Evolutionary conservation across 2,113 vertebrate genomes (phyloP).

Genomic region (Ciconia maguari): DNA sequence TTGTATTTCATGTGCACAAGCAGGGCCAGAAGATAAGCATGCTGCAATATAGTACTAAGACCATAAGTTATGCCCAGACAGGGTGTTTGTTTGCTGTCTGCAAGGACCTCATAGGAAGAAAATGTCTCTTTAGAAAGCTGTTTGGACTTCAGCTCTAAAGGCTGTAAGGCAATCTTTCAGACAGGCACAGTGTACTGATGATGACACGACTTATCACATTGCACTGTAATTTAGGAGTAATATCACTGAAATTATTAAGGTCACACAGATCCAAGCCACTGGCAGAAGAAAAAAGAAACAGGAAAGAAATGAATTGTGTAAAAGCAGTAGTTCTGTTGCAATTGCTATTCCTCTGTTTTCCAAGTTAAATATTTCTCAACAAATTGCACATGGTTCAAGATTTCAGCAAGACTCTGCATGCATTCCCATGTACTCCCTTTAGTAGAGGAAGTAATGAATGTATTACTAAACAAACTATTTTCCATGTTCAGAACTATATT

Average conservation of each 20-base stretch:
- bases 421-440: not conserved
- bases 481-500: not conserved
- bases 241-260: not conserved
- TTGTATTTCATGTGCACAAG: not conserved
- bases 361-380: not conserved
- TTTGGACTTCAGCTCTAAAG: not conserved
- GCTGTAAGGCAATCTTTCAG: not conserved
- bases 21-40: not conserved
- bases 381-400: not conserved
- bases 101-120: not conserved
- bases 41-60: not conserved
- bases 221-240: not conserved
- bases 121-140: not conserved
- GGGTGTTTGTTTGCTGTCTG: not conserved
- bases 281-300: not conserved
- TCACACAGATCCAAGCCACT: not conserved
- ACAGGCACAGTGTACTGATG: not conserved
- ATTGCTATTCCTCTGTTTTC: not conserved
- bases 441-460: not conserved
- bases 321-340: not conserved
- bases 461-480: not conserved
- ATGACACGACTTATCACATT: not conserved
- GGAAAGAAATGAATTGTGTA: not conserved
- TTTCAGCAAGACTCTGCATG: not conserved
- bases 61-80: not conserved